These are phyloP conservation scores for Heterodera schachtii DNA, from an alignment of 1,140 invertebrate genomes.

Conservation along the genomic window DNA sequence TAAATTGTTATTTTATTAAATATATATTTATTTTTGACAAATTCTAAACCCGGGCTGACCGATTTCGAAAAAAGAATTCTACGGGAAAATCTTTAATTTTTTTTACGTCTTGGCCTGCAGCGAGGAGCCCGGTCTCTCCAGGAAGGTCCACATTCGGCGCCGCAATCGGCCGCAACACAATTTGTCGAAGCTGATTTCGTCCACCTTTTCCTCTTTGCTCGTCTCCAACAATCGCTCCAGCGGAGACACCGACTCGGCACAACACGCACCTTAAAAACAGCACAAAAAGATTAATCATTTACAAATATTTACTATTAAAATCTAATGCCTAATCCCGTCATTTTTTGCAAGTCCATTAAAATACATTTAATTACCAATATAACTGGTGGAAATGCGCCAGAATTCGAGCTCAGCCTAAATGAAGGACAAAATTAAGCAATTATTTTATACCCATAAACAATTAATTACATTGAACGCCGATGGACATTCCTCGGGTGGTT, in stretches of 20 bases:
- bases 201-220: conserved; percentile 46
- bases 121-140: conserved; percentile 64
- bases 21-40: not conserved
- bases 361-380: conserved; percentile 59
- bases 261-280: conserved; percentile 13
- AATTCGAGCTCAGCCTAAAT: conserved; percentile 58
- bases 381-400: conserved; percentile 58
- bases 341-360: too few relatives aligned
- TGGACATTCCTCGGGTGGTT: conserved; percentile 61
- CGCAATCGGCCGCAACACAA: conserved; percentile 57
- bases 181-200: conserved; percentile 63
- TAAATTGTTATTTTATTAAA: conserved; percentile 2
- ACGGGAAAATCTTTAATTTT: not conserved
- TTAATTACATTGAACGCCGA: conserved; percentile 50
- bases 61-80: too few relatives aligned
- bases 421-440: not conserved
- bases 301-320: too few relatives aligned
- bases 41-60: too few relatives aligned
- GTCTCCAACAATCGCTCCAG: conserved; percentile 26
- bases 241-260: conserved; percentile 27
- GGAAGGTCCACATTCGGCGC: conserved; percentile 64
- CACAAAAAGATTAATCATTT: too few relatives aligned
- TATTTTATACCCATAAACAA: not conserved
- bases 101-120: conserved; percentile 52
- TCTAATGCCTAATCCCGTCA: too few relatives aligned